Base-by-base conservation (phyloP, 2,888 invertebrate species). In the Spilosoma lubricipeda region DNA sequence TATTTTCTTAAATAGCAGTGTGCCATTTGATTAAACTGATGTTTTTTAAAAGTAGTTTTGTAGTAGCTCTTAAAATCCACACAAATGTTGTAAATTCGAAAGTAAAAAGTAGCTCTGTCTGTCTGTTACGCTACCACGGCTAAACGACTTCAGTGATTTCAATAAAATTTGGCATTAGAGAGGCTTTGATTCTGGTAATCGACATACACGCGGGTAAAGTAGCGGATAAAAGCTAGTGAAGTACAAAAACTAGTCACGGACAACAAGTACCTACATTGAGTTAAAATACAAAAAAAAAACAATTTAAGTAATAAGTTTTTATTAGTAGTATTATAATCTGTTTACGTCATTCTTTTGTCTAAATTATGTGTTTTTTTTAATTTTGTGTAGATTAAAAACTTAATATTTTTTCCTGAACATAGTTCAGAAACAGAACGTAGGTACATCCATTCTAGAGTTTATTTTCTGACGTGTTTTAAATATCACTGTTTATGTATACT, bases 1-100 rank as follows among this genome's bases (percentile, higher is more conserved):
- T 79, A 74, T 77, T 74, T 73, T 68, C 66, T 56, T 52, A 78
- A 78, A 70, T 63, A 64, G 63, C 18, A 36, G 68, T 76, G 77
- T 23, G 56, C 71, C 42, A n/a, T 64, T 74, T 18, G 59, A 71
- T 63, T 45, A 67, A 30, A 63, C 2, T 68, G 9, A 42, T 42
- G 15, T 56, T 42, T 71, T 67, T 70, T 59, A 69, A 20, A 69
- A 9, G 39, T 39, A 9, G 9, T 39, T 39, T 39, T 39, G 11
- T 3, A 1, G 2, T 33, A 33, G 33, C 33, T 33, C 1, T 36
- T 36, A 36, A 36, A 36, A 36, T 36, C 5, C 36, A 36, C 7
- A 36, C 8, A 3, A 7, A 7, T 7, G 5, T 36, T 36, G 7
- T 36, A 3, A 36, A 36, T 36, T 36, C 36, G 36, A 36, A 33